A percentile compares a stretch with the other conserved stretches of the same genome.
Evolutionary conservation across 2,797 vertebrate species (phyloP).

Genomic region (Eulemur mongoz): DNA sequence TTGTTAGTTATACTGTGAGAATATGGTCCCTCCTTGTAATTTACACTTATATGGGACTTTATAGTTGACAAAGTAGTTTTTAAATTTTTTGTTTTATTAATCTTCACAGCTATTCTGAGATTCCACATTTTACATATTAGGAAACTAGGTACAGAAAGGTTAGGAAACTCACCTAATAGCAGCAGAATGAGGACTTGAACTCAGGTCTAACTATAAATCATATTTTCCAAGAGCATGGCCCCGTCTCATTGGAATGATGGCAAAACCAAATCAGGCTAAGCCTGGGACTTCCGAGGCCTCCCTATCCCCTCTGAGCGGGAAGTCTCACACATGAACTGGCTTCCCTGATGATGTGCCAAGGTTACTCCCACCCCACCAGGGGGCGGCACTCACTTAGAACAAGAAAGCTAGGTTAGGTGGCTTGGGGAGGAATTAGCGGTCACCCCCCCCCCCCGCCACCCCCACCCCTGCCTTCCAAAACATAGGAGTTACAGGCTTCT

Average conservation of each 20-base stretch:
- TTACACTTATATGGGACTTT: neutral
- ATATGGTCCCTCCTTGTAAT: conserved; percentile 36
- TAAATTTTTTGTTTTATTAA: neutral
- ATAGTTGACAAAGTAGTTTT: conserved; percentile 39
- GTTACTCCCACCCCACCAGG: conserved; percentile 73
- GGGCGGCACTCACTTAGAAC: conserved; percentile 68
- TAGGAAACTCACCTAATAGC: neutral
- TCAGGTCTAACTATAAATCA: conserved; percentile 19
- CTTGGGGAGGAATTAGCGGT: conserved; percentile 15
- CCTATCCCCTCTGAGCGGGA: neutral
- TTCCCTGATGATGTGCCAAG: conserved; percentile 37
- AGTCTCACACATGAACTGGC: neutral
- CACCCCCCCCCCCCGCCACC: neutral
- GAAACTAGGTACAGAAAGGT: conserved; percentile 14
- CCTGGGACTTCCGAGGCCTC: neutral
- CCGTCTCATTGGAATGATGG: neutral
- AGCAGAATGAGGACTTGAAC: conserved; percentile 35
- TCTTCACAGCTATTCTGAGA: conserved; percentile 38
- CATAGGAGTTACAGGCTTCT: neutral
- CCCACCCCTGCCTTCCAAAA: neutral
- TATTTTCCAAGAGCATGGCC: neutral
- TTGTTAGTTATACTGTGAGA: conserved; percentile 57
- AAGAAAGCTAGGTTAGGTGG: conserved; percentile 51
- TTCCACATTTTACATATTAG: conserved; percentile 9
- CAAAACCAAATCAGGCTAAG: conserved; percentile 17